Percentiles rank a stretch among this genome's conserved stretches.
Conservation (phyloP, 2,797 vertebrate genomes). For the Tamandua tetradactyla region DNA sequence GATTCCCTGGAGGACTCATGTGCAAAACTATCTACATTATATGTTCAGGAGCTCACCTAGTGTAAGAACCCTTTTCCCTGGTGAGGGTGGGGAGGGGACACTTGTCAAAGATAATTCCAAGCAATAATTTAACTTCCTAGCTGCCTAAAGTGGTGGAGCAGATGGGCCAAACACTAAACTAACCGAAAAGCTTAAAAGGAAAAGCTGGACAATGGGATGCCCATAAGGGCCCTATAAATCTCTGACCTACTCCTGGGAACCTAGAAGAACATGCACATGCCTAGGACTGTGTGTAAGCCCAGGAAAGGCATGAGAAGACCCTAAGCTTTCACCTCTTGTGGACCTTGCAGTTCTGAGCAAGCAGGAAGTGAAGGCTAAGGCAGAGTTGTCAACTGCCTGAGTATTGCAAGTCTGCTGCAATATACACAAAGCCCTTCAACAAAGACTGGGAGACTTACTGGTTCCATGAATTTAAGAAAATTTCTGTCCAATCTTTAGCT, state of each 20-base stretch:
- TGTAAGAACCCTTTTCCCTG: background rate
- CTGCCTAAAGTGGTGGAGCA: background rate
- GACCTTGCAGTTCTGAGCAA: background rate
- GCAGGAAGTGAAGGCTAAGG: background rate
- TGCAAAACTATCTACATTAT: background rate
- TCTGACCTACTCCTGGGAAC: background rate
- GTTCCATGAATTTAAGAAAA: background rate
- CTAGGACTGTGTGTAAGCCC: no score
- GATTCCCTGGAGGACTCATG: background rate
- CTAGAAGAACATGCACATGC: accelerated
- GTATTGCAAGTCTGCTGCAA: background rate
- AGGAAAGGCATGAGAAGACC: background rate
- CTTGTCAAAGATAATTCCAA: background rate
- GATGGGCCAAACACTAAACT: no score
- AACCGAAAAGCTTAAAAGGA: background rate
- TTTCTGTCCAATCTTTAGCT: no score
- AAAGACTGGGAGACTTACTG: background rate
- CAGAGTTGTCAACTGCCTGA: no score
- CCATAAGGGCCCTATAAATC: accelerated
- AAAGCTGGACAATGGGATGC: background rate
- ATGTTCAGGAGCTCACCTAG: no score
- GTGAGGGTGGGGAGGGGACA: background rate
- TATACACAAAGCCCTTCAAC: background rate
- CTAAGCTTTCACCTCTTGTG: background rate
- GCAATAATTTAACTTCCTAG: background rate